phyloP scores from a whole-genome alignment of 2,797 vertebrate species.

The Cetoscarus ocellatus region DNA sequence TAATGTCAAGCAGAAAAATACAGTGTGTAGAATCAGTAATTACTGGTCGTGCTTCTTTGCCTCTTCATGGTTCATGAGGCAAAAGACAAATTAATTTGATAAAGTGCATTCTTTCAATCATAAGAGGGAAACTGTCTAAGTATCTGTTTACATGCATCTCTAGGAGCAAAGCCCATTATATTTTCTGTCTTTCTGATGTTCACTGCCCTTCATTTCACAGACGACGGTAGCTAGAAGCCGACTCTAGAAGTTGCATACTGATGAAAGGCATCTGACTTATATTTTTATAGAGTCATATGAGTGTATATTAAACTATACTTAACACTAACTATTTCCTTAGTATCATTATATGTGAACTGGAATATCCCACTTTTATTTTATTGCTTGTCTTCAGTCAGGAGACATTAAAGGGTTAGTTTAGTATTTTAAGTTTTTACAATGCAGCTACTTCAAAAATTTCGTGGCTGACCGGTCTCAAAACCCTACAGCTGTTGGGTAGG shows the following conservation, averaged over 20 bases:
- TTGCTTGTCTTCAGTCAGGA: no score
- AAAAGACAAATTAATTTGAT: constrained; percentile 39
- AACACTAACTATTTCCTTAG: no score
- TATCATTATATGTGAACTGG: no score
- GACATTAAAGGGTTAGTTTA: no score
- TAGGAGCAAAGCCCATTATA: constrained; percentile 2
- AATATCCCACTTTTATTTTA: no score
- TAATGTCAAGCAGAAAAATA: constrained; percentile 48
- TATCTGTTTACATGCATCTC: not conserved
- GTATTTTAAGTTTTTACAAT: no score
- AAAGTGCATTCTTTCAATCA: constrained; percentile 23
- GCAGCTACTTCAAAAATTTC: no score
- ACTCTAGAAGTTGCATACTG: constrained; percentile 15
- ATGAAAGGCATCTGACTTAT: not conserved
- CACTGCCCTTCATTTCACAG: constrained; percentile 29
- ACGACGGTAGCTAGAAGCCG: constrained; percentile 6
- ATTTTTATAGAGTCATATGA: no score
- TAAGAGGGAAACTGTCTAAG: not conserved
- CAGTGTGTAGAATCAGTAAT: constrained; percentile 29
- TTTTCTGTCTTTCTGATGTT: constrained; percentile 11
- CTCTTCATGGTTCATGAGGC: constrained; percentile 26
- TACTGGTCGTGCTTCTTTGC: constrained; percentile 34
- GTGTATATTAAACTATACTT: no score
- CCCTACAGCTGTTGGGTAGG: no score
- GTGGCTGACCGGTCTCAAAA: no score